Percentiles rank a stretch among this genome's conserved stretches.
phyloP scores from a whole-genome alignment of 2,113 vertebrate genomes.

The Hucho hucho region DNA sequence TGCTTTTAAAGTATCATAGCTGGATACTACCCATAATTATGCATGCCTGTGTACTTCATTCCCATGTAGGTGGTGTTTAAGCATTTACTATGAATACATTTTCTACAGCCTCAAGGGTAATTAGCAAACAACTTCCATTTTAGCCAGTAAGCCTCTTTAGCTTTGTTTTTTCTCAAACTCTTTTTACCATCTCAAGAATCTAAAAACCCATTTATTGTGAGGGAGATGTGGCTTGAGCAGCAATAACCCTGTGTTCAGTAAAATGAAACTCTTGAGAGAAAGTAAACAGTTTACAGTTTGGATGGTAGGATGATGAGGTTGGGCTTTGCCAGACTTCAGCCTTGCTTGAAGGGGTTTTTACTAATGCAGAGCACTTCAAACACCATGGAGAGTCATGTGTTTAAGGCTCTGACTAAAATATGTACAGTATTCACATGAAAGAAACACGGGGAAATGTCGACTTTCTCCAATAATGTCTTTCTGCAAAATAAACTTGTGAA shows the following conservation, averaged over 20 bases:
- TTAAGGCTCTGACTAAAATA: slow-evolving; percentile 59
- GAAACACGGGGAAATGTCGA: slow-evolving; percentile 38
- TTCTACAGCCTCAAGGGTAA: slow-evolving; percentile 27
- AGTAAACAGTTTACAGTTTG: slow-evolving; percentile 54
- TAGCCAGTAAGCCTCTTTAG: slow-evolving; percentile 9
- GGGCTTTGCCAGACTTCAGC: slow-evolving; percentile 55
- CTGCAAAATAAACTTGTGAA: slow-evolving; percentile 56
- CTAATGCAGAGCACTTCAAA: slow-evolving; percentile 63
- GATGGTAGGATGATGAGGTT: slow-evolving; percentile 51
- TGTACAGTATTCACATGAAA: slow-evolving; percentile 58
- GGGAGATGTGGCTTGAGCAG: slow-evolving; percentile 22
- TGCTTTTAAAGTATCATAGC: slow-evolving; percentile 26
- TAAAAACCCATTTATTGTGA: background rate
- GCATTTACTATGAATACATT: slow-evolving; percentile 28
- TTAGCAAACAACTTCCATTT: background rate
- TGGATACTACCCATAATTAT: slow-evolving; percentile 20
- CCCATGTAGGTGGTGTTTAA: background rate
- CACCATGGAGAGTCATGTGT: slow-evolving; percentile 35
- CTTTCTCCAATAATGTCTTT: slow-evolving; percentile 35
- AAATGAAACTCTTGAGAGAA: slow-evolving; percentile 40
- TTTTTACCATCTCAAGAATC: background rate
- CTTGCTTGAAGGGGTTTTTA: slow-evolving; percentile 61
- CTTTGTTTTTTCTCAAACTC: slow-evolving; percentile 1
- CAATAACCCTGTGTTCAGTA: slow-evolving; percentile 29
- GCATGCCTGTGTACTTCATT: slow-evolving; percentile 23